Base-by-base conservation (phyloP, 2,113 vertebrate species). In the Perognathus longimembris region DNA sequence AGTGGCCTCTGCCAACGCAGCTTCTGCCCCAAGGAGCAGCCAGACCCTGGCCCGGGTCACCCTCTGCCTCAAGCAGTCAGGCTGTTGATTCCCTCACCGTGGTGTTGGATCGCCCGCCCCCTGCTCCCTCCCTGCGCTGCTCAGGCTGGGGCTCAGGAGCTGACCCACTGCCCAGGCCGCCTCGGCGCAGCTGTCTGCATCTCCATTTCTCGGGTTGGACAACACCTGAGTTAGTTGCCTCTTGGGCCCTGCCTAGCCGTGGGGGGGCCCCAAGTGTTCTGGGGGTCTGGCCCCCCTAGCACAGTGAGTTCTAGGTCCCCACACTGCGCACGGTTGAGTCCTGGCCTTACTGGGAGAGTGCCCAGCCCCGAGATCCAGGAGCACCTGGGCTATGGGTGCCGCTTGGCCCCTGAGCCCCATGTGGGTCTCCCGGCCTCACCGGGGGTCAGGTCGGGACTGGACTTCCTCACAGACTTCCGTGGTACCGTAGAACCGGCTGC, bases 141-240 rank as follows among this genome's bases (percentile, higher is more conserved):
- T 32, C 36, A 63, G 24, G 10, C 40, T 50, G 38, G 50, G 36
- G 21, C 26, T 32, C 26, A 12, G 40, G n/a, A 85, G 11, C 40
- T 0, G 10, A 61, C 10, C n/a, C 2, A 28, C 42, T 59, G 30
- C 64, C n/a, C 0, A 17, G 57, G 17, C 15, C 32, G n/a, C 20
- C 9, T 34, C n/a, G 24, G 5, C 22, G 1, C 42, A 3, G 0
- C 3, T 2, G 34, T 7, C 8, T 54, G 15, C 83, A 66, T 50
- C 36, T 24, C 18, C 5, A 4, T 20, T 57, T 42, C 66, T 64
- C 7, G 26, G 34, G 30, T 66, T 40, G 32, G 4, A 18, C 12
- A 4, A 22, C 14, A 7, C 22, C 59, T 9, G 66, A 18, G 24
- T 61, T 50, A 18, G 24, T 61, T 50, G n/a, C 50, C 18, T 73